These are phyloP conservation scores for Dryas iulia DNA, from an alignment of 1,140 invertebrate species.

Conservation along the genomic window DNA sequence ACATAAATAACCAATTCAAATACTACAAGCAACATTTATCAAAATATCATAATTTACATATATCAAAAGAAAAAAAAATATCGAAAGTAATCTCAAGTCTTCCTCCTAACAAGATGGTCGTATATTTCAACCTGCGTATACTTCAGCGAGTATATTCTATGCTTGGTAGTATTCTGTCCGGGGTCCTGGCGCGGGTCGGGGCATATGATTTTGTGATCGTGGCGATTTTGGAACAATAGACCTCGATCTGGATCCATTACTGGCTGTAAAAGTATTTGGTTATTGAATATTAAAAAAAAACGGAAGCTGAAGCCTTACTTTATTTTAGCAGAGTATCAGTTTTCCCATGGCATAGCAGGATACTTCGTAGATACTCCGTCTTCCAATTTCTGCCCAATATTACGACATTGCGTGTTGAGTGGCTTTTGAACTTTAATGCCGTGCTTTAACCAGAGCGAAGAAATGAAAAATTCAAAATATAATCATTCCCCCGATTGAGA, in stretches of 20 bases:
- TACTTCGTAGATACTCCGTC: no score
- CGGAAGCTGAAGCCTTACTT: no score
- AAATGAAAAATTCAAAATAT: no score
- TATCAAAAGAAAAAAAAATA: not conserved
- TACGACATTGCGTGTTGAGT: no score
- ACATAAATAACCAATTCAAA: no score
- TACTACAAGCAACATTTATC: not conserved
- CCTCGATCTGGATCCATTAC: conserved; percentile 84
- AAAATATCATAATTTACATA: not conserved
- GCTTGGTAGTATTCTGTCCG: conserved; percentile 79
- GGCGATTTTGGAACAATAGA: conserved; percentile 84
- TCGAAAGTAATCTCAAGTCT: conserved; percentile 45
- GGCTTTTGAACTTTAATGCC: no score
- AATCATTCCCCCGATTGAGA: no score
- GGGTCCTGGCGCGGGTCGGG: conserved; percentile 79
- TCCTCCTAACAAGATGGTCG: conserved; percentile 82
- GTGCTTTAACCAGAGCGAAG: no score
- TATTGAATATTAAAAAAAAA: no score
- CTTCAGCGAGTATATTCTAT: conserved; percentile 74
- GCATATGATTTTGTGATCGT: conserved; percentile 82
- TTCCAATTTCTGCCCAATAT: no score
- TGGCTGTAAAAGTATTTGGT: conserved; percentile 77
- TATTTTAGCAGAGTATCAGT: no score
- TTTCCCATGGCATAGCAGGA: no score
- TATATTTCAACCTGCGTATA: conserved; percentile 83